Evolutionary conservation across 2,113 vertebrate species (phyloP).

Genomic region (Pampusana beccarii): DNA sequence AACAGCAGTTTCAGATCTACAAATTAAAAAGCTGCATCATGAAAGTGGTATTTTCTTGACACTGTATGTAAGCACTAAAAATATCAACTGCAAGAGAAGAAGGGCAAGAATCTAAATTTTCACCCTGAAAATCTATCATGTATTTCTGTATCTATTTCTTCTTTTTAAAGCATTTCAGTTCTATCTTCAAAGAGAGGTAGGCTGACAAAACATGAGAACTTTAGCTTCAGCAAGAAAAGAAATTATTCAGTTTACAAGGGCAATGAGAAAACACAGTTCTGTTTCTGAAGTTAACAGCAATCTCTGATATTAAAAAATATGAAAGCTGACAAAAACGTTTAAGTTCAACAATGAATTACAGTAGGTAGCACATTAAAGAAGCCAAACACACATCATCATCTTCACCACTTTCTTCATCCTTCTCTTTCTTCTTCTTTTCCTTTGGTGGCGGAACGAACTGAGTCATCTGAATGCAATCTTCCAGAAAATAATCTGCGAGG

Average conservation of each 20-base stretch:
- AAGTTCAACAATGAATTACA: background rate
- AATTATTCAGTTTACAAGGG: background rate
- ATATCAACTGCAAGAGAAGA: background rate
- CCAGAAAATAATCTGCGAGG: constrained; percentile 92
- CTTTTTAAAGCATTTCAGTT: background rate
- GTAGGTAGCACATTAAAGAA: background rate
- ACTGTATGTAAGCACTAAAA: background rate
- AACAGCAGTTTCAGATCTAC: background rate
- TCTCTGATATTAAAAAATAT: background rate
- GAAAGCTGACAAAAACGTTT: background rate
- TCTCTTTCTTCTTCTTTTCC: constrained; percentile 94
- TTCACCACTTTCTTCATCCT: constrained; percentile 90
- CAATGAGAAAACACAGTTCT: background rate
- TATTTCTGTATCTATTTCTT: background rate
- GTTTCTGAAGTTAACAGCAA: background rate
- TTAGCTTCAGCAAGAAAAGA: background rate
- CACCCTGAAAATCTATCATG: background rate
- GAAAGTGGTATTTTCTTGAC: background rate
- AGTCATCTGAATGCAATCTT: constrained; percentile 98
- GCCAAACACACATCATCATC: constrained; percentile 85
- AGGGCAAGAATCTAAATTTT: background rate
- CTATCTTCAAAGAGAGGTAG: background rate
- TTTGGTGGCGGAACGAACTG: constrained; percentile 88
- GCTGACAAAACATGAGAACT: background rate
- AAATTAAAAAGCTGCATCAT: background rate